These are phyloP conservation scores for Aphrophora alni DNA, from an alignment of 2,888 invertebrate genomes.

Conservation along the genomic window DNA sequence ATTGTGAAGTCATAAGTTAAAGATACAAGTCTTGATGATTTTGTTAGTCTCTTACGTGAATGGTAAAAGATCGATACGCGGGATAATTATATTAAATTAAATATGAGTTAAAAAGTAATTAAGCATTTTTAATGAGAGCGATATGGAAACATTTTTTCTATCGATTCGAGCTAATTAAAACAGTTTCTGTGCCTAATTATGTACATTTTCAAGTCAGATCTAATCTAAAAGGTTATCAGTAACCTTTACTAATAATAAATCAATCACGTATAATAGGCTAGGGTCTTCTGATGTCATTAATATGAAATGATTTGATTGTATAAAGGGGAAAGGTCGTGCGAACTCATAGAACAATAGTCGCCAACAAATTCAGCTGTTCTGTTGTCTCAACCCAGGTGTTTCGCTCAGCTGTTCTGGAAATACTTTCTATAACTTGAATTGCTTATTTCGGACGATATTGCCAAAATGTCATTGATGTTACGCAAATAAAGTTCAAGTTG, in stretches of 20 bases:
- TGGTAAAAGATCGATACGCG: not conserved
- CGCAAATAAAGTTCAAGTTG: no score
- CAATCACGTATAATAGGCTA: not conserved
- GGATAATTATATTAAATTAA: not conserved
- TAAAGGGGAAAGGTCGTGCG: not conserved
- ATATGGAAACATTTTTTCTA: not conserved
- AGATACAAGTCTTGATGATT: no score
- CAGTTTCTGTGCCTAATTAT: not conserved
- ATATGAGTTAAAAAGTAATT: not conserved
- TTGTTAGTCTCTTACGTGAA: not conserved
- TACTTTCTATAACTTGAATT: not conserved
- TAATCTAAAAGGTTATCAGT: not conserved
- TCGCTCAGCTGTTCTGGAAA: not conserved
- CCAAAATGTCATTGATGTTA: no score
- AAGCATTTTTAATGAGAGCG: not conserved
- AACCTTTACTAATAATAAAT: not conserved
- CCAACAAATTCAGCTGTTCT: not conserved
- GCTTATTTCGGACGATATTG: not conserved
- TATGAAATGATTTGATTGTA: not conserved
- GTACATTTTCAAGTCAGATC: not conserved
- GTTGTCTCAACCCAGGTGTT: not conserved
- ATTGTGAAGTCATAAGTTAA: no score
- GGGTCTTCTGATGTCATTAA: not conserved
- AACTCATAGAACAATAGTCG: not conserved
- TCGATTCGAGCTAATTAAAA: not conserved